Evolutionary conservation across 2,113 vertebrate species (phyloP).

Genomic region (Sisor rabdophorus): DNA sequence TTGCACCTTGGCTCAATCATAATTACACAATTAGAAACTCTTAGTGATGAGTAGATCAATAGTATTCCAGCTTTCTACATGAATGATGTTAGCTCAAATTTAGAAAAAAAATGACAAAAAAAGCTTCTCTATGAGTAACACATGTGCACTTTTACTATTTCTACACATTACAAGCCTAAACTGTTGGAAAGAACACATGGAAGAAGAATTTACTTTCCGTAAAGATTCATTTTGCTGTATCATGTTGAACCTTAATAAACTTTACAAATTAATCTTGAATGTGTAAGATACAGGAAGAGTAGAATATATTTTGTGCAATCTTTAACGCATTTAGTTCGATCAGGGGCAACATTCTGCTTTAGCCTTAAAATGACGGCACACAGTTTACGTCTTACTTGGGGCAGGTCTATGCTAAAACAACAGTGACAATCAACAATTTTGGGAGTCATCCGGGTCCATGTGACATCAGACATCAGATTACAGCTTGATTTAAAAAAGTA

Average conservation of each 20-base stretch:
- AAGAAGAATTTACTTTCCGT: background rate
- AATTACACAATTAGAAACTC: background rate
- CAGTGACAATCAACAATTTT: too few relatives aligned
- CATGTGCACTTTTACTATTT: background rate
- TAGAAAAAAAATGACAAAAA: background rate
- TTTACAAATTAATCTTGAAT: background rate
- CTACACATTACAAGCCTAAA: background rate
- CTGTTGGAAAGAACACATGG: background rate
- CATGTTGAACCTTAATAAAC: background rate
- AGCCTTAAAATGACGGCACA: too few relatives aligned
- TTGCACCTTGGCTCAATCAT: constrained; percentile 1
- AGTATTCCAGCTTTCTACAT: constrained; percentile 5
- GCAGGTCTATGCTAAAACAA: too few relatives aligned
- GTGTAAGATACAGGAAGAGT: background rate
- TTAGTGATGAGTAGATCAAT: constrained; percentile 15
- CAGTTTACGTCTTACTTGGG: too few relatives aligned
- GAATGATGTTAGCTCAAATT: background rate
- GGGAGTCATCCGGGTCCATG: too few relatives aligned
- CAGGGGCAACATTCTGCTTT: too few relatives aligned
- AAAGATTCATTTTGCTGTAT: background rate
- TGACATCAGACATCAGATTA: too few relatives aligned
- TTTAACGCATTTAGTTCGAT: too few relatives aligned
- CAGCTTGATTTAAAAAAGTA: too few relatives aligned
- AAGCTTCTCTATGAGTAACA: background rate
- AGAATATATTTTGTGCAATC: too few relatives aligned